phyloP scores from a whole-genome alignment of 2,888 invertebrate genomes.

The Agriopis marginaria region DNA sequence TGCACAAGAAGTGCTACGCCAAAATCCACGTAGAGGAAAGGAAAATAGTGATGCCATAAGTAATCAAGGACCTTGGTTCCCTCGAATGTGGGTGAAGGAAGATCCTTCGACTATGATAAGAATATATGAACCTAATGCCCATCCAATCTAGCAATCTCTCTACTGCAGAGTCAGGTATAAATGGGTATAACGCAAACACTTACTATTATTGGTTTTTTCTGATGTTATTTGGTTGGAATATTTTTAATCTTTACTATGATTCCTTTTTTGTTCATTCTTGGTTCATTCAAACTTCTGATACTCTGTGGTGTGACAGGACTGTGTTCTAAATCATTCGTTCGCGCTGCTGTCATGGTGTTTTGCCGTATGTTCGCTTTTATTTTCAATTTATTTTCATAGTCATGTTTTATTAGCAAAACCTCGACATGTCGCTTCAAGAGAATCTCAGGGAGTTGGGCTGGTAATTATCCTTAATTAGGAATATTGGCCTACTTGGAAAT shows the following conservation, averaged over 20 bases:
- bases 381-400: constrained; percentile 71
- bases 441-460: constrained; percentile 89
- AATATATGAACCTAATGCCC: too few species aligned
- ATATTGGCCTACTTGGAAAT: not conserved
- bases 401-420: constrained; percentile 68
- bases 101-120: too few species aligned
- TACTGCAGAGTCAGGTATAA: too few species aligned
- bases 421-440: constrained; percentile 87
- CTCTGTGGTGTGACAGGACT: not conserved
- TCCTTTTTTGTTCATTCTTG: constrained; percentile 1
- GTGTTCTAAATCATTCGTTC: constrained; percentile 28
- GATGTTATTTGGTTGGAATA: not conserved
- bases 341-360: constrained; percentile 59
- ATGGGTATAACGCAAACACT: too few species aligned
- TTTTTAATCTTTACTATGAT: not conserved
- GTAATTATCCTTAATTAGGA: constrained; percentile 71
- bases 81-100: too few species aligned
- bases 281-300: not conserved
- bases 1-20: too few species aligned
- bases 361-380: constrained; percentile 70
- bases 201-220: too few species aligned
- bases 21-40: too few species aligned
- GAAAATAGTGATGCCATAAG: too few species aligned
- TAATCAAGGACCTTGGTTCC: too few species aligned
- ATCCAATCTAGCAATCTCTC: too few species aligned